These are phyloP conservation scores for Corythaixoides concolor DNA, from an alignment of 2,113 vertebrate genomes.

Conservation along the genomic window DNA sequence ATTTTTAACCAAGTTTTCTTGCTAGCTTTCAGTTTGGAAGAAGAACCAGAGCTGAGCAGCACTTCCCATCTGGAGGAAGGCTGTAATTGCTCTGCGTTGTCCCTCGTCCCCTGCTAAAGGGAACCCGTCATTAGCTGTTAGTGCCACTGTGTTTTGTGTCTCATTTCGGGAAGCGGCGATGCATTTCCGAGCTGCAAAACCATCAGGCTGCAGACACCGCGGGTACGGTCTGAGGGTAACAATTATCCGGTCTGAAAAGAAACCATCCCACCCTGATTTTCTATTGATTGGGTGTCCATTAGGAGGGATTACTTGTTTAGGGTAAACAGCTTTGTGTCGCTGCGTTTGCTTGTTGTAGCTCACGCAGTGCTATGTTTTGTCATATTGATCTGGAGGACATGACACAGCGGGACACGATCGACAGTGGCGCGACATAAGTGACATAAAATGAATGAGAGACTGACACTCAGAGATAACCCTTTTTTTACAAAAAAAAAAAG, in stretches of 20 bases:
- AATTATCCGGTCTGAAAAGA: neutral
- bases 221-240: neutral
- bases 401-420: neutral
- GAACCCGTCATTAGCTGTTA: neutral
- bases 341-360: neutral
- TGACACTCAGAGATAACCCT: neutral
- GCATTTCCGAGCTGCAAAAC: neutral
- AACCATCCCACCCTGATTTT: neutral
- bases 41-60: neutral
- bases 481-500: neutral
- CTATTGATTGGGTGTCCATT: neutral
- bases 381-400: neutral
- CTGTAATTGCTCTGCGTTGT: neutral
- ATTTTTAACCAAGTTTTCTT: neutral
- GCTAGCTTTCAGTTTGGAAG: neutral
- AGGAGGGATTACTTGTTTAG: neutral
- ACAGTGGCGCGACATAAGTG: neutral
- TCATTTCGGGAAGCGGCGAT: neutral
- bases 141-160: fast-evolving
- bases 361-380: neutral
- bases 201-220: neutral
- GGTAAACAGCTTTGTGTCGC: neutral
- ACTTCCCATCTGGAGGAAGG: neutral
- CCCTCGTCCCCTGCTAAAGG: neutral
- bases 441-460: neutral